phyloP scores from a whole-genome alignment of 2,113 vertebrate species.

The Panthera tigris region DNA sequence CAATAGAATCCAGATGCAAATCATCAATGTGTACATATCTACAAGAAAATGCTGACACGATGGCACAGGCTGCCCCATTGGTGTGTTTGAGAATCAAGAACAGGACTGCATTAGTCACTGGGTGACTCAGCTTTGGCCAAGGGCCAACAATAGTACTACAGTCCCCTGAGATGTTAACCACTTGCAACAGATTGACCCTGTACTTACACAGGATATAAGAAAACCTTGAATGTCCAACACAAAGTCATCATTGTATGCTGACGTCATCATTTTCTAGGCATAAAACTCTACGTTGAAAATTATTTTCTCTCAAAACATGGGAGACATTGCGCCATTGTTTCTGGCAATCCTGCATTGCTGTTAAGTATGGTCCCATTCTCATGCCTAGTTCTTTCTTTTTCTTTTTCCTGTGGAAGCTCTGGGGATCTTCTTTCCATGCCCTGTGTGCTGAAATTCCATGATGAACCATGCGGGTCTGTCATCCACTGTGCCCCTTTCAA shows the following conservation, averaged over 20 bases:
- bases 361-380: neutral
- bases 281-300: neutral
- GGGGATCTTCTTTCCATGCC: neutral
- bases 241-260: neutral
- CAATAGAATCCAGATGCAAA: neutral
- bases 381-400: neutral
- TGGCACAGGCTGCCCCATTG: neutral
- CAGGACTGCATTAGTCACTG: neutral
- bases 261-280: neutral
- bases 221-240: neutral
- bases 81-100: neutral
- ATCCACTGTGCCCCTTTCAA: neutral
- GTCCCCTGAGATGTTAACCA: neutral
- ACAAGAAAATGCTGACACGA: neutral
- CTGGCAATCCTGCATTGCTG: neutral
- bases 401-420: neutral
- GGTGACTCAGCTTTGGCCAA: neutral
- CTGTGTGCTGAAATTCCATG: neutral
- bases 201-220: neutral
- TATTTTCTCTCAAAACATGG: neutral
- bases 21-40: neutral
- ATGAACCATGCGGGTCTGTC: neutral
- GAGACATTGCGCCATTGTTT: neutral
- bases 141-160: neutral
- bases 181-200: neutral